Evolutionary conservation across 2,888 invertebrate genomes (phyloP).

Genomic region (Tipula helvola): DNA sequence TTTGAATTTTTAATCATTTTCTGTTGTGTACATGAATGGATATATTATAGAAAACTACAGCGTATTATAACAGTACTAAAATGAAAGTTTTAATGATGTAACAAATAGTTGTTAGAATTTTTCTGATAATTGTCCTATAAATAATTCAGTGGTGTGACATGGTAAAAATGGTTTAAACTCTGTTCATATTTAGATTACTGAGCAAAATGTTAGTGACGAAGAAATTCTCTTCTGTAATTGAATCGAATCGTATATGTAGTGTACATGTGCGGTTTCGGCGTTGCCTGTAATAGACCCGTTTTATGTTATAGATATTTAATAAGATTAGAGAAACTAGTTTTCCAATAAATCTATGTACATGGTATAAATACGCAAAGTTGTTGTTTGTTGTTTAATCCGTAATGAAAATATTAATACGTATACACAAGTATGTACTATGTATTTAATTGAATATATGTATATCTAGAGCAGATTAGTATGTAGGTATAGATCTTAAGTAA

Average conservation of each 20-base stretch:
- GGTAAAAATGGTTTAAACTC: not conserved
- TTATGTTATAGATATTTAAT: not conserved
- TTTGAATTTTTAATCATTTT: conserved; percentile 4
- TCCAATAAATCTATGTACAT: not conserved
- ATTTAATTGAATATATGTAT: not conserved
- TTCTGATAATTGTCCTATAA: not conserved
- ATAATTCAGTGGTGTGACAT: not conserved
- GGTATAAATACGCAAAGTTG: not conserved
- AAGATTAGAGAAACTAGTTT: not conserved
- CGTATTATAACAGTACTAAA: not conserved
- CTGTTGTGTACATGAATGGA: not conserved
- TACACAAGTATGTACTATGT: not conserved
- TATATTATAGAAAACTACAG: not conserved
- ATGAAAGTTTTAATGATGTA: not conserved
- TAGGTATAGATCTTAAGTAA: not conserved
- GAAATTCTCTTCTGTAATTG: not conserved
- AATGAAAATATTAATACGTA: not conserved
- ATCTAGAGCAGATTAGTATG: not conserved
- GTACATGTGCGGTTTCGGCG: not conserved
- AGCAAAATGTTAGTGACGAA: not conserved
- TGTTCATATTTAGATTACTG: not conserved
- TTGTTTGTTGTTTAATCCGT: not conserved
- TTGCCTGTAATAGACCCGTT: not conserved
- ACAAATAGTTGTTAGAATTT: not conserved
- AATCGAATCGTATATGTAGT: not conserved